Base-by-base conservation (phyloP, 2,888 invertebrate genomes). In the Hemaris fuciformis region DNA sequence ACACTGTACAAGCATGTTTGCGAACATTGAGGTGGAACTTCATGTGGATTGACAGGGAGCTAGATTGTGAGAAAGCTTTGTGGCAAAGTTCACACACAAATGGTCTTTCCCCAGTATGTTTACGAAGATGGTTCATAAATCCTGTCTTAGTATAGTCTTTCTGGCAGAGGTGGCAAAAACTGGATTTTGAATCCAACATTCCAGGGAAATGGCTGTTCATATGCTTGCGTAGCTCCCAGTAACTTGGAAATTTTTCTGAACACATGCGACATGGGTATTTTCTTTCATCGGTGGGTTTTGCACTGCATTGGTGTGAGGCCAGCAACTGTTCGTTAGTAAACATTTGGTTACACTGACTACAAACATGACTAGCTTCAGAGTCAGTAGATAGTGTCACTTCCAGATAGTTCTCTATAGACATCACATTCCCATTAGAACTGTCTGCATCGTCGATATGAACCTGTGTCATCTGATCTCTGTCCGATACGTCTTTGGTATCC, bases 121-220 rank as follows among this genome's bases (percentile, higher is more conserved):
- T 93, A 46, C 93, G 85, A 43, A 93, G 81, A 72, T 93, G 93
- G 74, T 93, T 93, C 93, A 93, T 93, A 65, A 93, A 93, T 43
- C 93, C 93, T 63, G 93, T 93, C 71, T 93, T 93, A 6, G 93
- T 93, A 67, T 93, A 93, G 79, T 93, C 93, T 74, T 93, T 93
- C 69, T 93, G 92, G 73, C 93, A 93, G n/a, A 93, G 81, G 66
- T 93, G 93, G 75, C 93, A 93, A 74, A 92, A 93, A 74, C 93
- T 93, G 20, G 93, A 93, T 75, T 93, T 93, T 13, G 93, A 91
- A 73, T 93, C 93, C 62, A 93, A 73, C 93, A 93, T 93, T 59
- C 93, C 93, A 59, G 93, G 93, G 67, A 93, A 93, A 71, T 93
- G 93, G 68, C 73, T 90, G 73, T 92, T 93, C 67, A 93, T 89